Conservation (phyloP, 1,140 invertebrate species). For the Drosophila pectinifera region DNA sequence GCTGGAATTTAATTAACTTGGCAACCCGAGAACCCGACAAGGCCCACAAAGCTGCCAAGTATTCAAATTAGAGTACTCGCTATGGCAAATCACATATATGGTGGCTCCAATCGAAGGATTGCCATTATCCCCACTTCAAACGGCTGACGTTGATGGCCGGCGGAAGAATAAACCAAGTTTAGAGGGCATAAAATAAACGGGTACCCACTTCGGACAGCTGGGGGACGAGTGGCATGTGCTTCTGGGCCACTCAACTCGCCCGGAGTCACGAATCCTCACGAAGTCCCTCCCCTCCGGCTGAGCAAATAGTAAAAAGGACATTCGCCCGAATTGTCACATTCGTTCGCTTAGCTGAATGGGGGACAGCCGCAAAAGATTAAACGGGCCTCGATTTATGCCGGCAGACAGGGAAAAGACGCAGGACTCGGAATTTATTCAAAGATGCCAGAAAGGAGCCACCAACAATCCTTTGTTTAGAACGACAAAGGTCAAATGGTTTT, state of each 20-base stretch:
- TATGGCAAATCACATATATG: background rate
- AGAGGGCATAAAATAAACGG: slow-evolving; percentile 21
- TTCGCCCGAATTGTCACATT: slow-evolving; percentile 63
- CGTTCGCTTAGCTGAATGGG: slow-evolving; percentile 28
- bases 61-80: slow-evolving; percentile 16
- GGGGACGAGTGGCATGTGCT: slow-evolving; percentile 34
- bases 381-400: slow-evolving; percentile 46
- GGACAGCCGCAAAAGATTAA: slow-evolving; percentile 46
- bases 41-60: background rate
- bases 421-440: slow-evolving; percentile 26
- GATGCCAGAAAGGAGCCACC: background rate
- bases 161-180: slow-evolving; percentile 22
- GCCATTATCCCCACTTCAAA: slow-evolving; percentile 39
- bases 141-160: slow-evolving; percentile 30
- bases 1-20: slow-evolving; percentile 48
- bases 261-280: slow-evolving; percentile 18
- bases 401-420: slow-evolving; percentile 23
- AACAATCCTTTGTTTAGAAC: slow-evolving; percentile 26
- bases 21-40: slow-evolving; percentile 23
- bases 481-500: slow-evolving; percentile 20
- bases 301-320: slow-evolving; percentile 63
- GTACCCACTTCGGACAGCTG: slow-evolving; percentile 3
- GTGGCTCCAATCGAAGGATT: slow-evolving; percentile 5
- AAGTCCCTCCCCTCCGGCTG: slow-evolving; percentile 1
- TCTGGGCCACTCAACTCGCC: slow-evolving; percentile 27